These are phyloP conservation scores for Aselliscus stoliczkanus DNA, from an alignment of 2,797 vertebrate species.

Conservation along the genomic window DNA sequence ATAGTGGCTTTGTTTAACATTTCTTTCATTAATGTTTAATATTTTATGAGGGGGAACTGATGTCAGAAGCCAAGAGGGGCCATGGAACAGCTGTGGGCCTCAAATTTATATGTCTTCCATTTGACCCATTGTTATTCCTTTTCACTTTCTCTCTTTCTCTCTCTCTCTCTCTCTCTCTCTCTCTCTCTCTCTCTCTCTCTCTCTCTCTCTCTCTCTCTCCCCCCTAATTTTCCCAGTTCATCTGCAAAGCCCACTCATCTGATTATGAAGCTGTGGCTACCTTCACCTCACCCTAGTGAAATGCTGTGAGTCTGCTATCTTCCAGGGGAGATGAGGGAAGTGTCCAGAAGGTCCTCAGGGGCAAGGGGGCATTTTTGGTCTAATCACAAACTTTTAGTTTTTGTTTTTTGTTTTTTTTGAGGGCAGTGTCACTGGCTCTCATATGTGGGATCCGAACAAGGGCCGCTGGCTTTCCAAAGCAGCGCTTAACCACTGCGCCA, in stretches of 20 bases:
- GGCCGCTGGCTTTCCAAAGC: too few species aligned
- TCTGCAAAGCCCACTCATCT: background rate
- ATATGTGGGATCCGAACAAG: too few species aligned
- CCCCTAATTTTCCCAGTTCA: background rate
- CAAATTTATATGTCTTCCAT: conserved; percentile 57
- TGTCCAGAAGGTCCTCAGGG: background rate
- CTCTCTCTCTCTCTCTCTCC: too few species aligned
- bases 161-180: too few species aligned
- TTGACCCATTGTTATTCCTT: conserved; percentile 48
- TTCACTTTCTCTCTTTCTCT: too few species aligned
- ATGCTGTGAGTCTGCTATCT: background rate
- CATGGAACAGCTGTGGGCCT: conserved; percentile 9
- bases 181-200: too few species aligned
- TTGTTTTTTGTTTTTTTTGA: too few species aligned
- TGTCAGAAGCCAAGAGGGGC: conserved; percentile 54
- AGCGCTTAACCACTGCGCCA: too few species aligned
- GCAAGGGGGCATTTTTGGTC: background rate
- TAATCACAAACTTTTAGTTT: background rate
- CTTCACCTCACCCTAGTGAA: background rate
- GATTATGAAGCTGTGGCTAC: background rate
- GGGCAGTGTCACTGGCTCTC: too few species aligned
- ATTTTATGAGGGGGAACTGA: conserved; percentile 64
- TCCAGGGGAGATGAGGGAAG: background rate
- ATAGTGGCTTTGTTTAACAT: conserved; percentile 57
- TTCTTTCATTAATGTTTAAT: conserved; percentile 75